A percentile compares a stretch with the other conserved stretches of the same genome.
These are phyloP conservation scores for Lypha dubia DNA, from an alignment of 2,888 invertebrate genomes.

Conservation along the genomic window DNA sequence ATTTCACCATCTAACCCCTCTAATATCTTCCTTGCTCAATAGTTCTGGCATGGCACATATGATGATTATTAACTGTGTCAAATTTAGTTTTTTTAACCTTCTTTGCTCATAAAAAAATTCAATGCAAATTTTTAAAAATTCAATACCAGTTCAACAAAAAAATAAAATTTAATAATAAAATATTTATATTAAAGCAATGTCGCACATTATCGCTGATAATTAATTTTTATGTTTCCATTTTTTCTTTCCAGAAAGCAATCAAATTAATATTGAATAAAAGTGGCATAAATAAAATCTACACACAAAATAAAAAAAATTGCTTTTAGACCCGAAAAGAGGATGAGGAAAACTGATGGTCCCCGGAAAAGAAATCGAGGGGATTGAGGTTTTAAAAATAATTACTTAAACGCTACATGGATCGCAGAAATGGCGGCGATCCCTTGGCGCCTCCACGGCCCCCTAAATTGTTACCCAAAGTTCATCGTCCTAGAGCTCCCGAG, in stretches of 20 bases:
- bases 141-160: too few relatives aligned
- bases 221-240: constrained; percentile 27
- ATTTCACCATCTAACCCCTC: too few relatives aligned
- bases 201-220: background rate
- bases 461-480: constrained; percentile 89
- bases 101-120: too few relatives aligned
- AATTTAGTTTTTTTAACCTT: too few relatives aligned
- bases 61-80: too few relatives aligned
- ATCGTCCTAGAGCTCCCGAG: constrained; percentile 86
- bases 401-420: constrained; percentile 86
- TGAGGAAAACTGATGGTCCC: constrained; percentile 87
- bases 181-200: too few relatives aligned
- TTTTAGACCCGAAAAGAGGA: constrained; percentile 80
- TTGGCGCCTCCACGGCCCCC: constrained; percentile 90
- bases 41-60: too few relatives aligned
- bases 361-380: constrained; percentile 85
- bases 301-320: background rate
- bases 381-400: constrained; percentile 80
- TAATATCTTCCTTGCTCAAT: too few relatives aligned
- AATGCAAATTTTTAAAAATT: too few relatives aligned
- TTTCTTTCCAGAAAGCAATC: constrained; percentile 85
- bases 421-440: constrained; percentile 89
- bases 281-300: background rate
- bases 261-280: constrained; percentile 44
- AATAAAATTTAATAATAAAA: too few relatives aligned